phyloP scores from a whole-genome alignment of 2,888 invertebrate species.

The Erebia ligea region DNA sequence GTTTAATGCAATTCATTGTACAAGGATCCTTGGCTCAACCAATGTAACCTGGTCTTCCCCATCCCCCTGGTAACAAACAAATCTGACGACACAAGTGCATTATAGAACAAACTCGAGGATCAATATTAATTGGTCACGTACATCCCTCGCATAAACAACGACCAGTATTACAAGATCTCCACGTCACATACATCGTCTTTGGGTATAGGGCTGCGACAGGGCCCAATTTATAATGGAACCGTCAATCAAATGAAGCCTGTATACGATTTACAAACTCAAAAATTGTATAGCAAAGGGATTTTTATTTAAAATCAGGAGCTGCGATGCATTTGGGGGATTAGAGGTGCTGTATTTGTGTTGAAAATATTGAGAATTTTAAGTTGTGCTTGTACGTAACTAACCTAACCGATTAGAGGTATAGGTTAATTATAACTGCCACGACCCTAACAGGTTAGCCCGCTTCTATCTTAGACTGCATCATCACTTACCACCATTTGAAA shows the following conservation, averaged over 20 bases:
- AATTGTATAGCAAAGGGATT: conserved; percentile 50
- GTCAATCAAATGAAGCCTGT: conserved; percentile 65
- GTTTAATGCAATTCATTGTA: conserved; percentile 79
- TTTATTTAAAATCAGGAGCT: conserved; percentile 23
- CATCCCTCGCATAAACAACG: conserved; percentile 42
- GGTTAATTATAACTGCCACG: too few relatives aligned
- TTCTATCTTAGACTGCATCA: too few relatives aligned
- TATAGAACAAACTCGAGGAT: conserved; percentile 41
- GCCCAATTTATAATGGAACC: conserved; percentile 38
- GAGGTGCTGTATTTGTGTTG: background rate
- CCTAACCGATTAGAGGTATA: too few relatives aligned
- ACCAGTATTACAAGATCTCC: conserved; percentile 45
- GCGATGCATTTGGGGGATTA: conserved; percentile 15
- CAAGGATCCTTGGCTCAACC: conserved; percentile 74
- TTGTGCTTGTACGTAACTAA: too few relatives aligned
- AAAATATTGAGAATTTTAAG: background rate
- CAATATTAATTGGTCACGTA: conserved; percentile 30
- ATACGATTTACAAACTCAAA: conserved; percentile 68
- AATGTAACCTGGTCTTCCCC: conserved; percentile 23
- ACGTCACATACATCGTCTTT: conserved; percentile 46
- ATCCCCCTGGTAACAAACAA: conserved; percentile 24
- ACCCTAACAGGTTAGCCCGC: too few relatives aligned
- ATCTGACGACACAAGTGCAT: conserved; percentile 22
- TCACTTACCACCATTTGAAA: too few relatives aligned
- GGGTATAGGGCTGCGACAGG: conserved; percentile 30